Evolutionary conservation across 2,113 vertebrate genomes (phyloP).

Genomic region (Tamias sibiricus): DNA sequence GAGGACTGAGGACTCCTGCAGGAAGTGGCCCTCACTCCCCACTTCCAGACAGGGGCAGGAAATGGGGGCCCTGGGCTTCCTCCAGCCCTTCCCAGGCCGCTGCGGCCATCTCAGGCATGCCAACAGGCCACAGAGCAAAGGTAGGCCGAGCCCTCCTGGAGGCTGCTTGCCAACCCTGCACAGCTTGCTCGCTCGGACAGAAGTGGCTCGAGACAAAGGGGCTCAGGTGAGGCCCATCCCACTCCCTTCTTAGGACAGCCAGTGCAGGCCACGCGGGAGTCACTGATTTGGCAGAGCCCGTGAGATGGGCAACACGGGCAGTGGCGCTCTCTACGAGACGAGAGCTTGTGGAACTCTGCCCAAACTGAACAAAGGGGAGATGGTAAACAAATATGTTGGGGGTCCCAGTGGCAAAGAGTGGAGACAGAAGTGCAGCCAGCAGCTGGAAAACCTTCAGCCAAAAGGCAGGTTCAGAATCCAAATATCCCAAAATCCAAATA

Average conservation of each 20-base stretch:
- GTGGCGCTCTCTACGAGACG: rapidly evolving
- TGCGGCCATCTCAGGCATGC: too few relatives aligned
- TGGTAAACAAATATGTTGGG: rapidly evolving
- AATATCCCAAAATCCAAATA: not conserved
- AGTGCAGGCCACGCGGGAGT: rapidly evolving
- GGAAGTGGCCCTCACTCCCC: not conserved
- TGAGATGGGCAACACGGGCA: rapidly evolving
- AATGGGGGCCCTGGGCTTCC: too few relatives aligned
- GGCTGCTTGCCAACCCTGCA: not conserved
- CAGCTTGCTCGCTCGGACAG: rapidly evolving
- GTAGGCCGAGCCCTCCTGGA: not conserved
- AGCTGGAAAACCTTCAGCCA: not conserved
- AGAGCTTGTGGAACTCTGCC: too few relatives aligned
- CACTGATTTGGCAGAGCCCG: rapidly evolving
- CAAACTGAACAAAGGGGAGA: not conserved
- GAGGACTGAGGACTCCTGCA: not conserved
- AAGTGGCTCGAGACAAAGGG: rapidly evolving
- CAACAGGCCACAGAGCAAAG: rapidly evolving
- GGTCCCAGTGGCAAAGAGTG: rapidly evolving
- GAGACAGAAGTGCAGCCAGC: not conserved
- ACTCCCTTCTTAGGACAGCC: rapidly evolving
- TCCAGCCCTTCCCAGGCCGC: too few relatives aligned
- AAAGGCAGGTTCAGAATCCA: slow-evolving; percentile 29
- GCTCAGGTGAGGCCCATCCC: too few relatives aligned
- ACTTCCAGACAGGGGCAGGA: not conserved